Conservation (phyloP, 92 coral and sea anemone genomes). For the Parazoanthus darwini region DNA sequence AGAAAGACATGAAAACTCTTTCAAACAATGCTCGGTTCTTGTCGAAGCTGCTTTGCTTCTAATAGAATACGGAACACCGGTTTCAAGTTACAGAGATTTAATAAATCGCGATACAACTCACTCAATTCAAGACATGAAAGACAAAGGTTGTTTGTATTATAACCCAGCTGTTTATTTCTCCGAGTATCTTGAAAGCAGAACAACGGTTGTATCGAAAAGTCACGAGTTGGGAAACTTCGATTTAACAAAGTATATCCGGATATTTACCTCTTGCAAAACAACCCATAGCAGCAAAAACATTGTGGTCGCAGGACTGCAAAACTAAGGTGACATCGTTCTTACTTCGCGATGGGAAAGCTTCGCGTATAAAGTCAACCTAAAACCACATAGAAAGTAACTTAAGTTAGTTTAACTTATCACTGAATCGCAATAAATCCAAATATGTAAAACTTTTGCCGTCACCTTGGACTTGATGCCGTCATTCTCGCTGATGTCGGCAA, state of each 20-base stretch:
- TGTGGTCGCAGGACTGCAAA: conserved; percentile 92
- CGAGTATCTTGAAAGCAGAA: conserved; percentile 4
- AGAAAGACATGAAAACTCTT: conserved; percentile 28
- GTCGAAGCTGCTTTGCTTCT: conserved; percentile 47
- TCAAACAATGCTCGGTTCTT: conserved; percentile 45
- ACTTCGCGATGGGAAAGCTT: conserved; percentile 84
- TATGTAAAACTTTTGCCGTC: conserved; percentile 58
- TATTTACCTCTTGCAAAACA: conserved; percentile 76
- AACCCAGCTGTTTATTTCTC: background rate
- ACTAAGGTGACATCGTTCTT: conserved; percentile 86
- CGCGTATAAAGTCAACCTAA: conserved; percentile 82
- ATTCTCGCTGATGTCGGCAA: conserved; percentile 69
- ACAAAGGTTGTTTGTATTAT: conserved; percentile 33
- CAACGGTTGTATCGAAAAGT: conserved; percentile 11
- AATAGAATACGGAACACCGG: conserved; percentile 59
- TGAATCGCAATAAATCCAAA: conserved; percentile 31
- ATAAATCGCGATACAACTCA: conserved; percentile 36
- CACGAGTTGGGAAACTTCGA: conserved; percentile 13
- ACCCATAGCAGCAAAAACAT: conserved; percentile 82
- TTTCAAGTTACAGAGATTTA: conserved; percentile 36
- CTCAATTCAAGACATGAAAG: conserved; percentile 2
- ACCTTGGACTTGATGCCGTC: conserved; percentile 61
- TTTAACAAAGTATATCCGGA: background rate
- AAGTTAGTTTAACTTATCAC: conserved; percentile 37
- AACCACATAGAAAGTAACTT: conserved; percentile 21